A percentile compares a stretch with the other conserved stretches of the same genome.
phyloP scores from a whole-genome alignment of 2,113 vertebrate genomes.

The Lophotis ruficrista region DNA sequence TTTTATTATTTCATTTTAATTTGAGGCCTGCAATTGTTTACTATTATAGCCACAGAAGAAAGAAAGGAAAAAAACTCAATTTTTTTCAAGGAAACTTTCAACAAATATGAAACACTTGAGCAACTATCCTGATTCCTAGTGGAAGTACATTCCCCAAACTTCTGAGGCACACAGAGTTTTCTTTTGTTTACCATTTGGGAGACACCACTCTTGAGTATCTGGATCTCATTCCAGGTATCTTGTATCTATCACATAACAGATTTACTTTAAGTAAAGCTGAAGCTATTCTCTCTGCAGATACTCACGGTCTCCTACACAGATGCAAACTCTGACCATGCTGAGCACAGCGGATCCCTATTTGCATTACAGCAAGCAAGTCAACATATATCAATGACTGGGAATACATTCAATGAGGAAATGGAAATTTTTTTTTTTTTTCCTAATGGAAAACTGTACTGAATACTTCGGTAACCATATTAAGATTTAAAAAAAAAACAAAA shows the following conservation, averaged over 20 bases:
- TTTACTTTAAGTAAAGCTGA: background rate
- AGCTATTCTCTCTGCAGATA: background rate
- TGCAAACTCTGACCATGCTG: background rate
- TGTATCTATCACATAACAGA: background rate
- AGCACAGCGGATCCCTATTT: background rate
- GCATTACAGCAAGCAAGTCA: background rate
- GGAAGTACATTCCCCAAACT: background rate
- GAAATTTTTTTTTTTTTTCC: background rate
- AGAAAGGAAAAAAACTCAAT: accelerated
- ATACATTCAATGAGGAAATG: background rate
- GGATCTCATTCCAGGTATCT: background rate
- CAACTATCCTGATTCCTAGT: background rate
- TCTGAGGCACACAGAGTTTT: background rate
- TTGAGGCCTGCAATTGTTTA: background rate
- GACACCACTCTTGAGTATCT: background rate
- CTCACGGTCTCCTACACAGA: background rate
- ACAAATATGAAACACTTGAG: background rate
- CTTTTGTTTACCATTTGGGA: background rate
- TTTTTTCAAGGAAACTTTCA: background rate
- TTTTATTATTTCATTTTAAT: background rate
- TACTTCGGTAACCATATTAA: background rate
- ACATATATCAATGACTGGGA: background rate
- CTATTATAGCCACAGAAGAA: background rate
- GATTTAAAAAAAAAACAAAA: background rate
- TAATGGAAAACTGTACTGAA: background rate